These are phyloP conservation scores for Byasa hedistus DNA, from an alignment of 2,888 invertebrate genomes.

Conservation along the genomic window DNA sequence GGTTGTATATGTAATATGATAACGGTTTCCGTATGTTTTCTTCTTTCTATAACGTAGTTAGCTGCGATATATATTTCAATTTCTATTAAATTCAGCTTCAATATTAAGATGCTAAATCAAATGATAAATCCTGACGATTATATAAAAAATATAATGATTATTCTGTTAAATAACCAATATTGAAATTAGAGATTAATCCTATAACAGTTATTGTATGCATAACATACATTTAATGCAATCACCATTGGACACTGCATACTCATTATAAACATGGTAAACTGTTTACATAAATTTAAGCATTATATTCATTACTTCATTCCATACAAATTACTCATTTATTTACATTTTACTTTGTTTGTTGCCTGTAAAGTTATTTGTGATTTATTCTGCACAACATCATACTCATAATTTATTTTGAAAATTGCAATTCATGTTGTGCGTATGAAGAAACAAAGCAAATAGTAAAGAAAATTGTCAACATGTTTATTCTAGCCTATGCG, in stretches of 20 bases:
- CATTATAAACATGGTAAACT: neutral
- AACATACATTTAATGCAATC: neutral
- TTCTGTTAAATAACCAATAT: too few relatives aligned
- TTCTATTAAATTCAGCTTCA: neutral
- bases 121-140: neutral
- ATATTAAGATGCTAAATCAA: neutral
- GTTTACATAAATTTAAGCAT: neutral
- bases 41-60: neutral
- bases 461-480: neutral
- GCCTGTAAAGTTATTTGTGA: neutral
- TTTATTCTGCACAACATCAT: neutral
- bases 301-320: neutral
- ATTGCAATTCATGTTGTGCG: neutral
- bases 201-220: too few relatives aligned
- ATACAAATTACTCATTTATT: constrained; percentile 2
- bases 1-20: neutral
- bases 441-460: neutral
- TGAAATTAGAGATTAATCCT: too few relatives aligned
- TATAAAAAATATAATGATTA: too few relatives aligned
- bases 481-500: neutral
- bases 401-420: neutral
- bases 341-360: neutral
- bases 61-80: neutral
- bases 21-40: neutral
- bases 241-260: neutral